Conservation (phyloP, 2,888 invertebrate genomes). For the Phengaris alcon region DNA sequence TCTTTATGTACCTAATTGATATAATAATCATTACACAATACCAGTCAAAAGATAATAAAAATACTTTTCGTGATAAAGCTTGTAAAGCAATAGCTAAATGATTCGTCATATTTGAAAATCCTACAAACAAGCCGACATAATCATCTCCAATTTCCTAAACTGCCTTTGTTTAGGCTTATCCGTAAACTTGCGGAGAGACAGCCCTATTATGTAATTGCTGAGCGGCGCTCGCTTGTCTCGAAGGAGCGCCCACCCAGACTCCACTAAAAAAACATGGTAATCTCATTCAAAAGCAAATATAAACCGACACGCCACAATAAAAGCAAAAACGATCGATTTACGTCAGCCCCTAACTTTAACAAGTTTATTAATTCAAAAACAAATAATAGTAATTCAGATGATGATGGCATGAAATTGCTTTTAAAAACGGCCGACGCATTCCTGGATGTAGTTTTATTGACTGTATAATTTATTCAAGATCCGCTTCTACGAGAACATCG, state of each 20-base stretch:
- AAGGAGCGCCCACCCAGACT: constrained; percentile 71
- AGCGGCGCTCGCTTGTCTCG: constrained; percentile 72
- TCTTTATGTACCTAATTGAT: too few species aligned
- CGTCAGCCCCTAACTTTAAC: constrained; percentile 74
- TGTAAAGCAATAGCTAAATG: too few species aligned
- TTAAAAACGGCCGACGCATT: constrained; percentile 71
- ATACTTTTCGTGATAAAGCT: background rate
- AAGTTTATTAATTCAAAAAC: constrained; percentile 78
- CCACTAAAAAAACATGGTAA: constrained; percentile 64
- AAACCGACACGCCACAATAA: constrained; percentile 74
- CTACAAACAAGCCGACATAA: background rate
- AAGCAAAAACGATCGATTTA: constrained; percentile 72
- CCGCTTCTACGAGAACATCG: constrained; percentile 42
- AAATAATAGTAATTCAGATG: constrained; percentile 77
- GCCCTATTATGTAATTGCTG: constrained; percentile 56
- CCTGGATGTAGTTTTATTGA: constrained; percentile 67
- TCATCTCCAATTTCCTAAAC: background rate
- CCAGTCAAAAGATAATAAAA: too few species aligned
- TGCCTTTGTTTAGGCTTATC: background rate
- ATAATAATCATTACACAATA: too few species aligned
- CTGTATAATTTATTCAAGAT: constrained; percentile 68
- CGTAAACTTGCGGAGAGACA: background rate
- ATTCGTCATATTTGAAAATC: background rate
- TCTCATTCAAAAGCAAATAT: constrained; percentile 72
- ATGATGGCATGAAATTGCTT: constrained; percentile 69